These are phyloP conservation scores for Misgurnus mizolepis DNA, from an alignment of 2,113 vertebrate species.

Conservation along the genomic window DNA sequence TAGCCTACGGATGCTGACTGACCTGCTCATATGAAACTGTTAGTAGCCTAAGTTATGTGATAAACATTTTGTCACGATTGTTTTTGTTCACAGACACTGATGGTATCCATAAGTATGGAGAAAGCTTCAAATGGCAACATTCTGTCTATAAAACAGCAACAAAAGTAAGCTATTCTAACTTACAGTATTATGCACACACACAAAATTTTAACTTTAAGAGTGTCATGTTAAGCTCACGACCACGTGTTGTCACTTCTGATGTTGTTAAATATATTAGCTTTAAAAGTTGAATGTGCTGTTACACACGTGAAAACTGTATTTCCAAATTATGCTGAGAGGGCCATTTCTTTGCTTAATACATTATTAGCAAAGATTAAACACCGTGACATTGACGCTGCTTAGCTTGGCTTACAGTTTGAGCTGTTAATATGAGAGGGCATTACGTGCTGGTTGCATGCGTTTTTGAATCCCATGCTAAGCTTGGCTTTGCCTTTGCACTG, in stretches of 20 bases:
- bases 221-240: no score
- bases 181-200: no score
- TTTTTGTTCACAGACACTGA: no score
- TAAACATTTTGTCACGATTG: no score
- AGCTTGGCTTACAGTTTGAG: slow-evolving; percentile 31
- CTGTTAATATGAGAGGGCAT: slow-evolving; percentile 22
- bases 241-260: background rate
- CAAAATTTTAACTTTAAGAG: no score
- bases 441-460: slow-evolving; percentile 1
- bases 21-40: no score
- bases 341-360: background rate
- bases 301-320: background rate
- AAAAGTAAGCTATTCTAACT: no score
- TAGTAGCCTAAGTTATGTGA: no score
- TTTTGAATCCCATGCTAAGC: slow-evolving; percentile 17
- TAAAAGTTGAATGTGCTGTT: background rate
- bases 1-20: no score
- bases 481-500: slow-evolving; percentile 3
- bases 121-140: no score
- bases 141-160: no score
- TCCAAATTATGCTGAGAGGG: background rate
- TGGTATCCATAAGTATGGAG: no score
- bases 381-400: background rate
- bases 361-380: background rate
- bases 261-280: background rate